These are phyloP conservation scores for Laterallus jamaicensis DNA, from an alignment of 2,113 vertebrate genomes.

Conservation along the genomic window DNA sequence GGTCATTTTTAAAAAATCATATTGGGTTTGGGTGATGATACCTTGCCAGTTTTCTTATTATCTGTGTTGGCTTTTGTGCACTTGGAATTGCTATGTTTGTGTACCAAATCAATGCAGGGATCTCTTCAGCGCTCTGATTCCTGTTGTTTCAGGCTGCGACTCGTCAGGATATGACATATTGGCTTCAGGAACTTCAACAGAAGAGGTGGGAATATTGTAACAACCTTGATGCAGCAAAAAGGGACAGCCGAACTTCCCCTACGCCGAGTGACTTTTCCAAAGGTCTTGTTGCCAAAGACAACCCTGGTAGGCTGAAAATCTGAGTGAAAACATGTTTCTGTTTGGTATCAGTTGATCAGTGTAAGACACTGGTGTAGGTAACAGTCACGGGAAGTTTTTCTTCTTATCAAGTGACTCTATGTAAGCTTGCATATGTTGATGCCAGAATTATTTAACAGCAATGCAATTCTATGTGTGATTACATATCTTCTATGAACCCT, in stretches of 20 bases:
- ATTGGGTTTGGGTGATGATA: not conserved
- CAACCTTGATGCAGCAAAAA: constrained; percentile 74
- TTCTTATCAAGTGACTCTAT: not conserved
- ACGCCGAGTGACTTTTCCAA: constrained; percentile 74
- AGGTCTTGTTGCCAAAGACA: constrained; percentile 91
- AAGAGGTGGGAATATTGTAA: constrained; percentile 96
- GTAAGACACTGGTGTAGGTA: not conserved
- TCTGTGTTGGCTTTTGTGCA: not conserved
- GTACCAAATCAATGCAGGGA: accelerated
- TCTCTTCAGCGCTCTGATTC: not conserved
- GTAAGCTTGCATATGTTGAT: not conserved
- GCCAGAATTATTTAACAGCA: not conserved
- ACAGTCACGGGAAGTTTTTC: not conserved
- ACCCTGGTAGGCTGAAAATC: constrained; percentile 74
- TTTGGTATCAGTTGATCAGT: not conserved
- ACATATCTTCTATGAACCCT: accelerated
- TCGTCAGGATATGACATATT: constrained; percentile 90
- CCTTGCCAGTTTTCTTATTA: not conserved
- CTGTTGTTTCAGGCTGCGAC: constrained; percentile 81
- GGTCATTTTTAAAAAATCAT: not conserved
- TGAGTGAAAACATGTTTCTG: not conserved
- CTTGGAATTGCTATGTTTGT: not conserved
- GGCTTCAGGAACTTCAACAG: constrained; percentile 96
- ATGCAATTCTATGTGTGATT: not conserved
- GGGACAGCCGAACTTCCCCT: constrained; percentile 82